Conservation (phyloP, 2,113 vertebrate genomes). For the Gopherus evgoodei region DNA sequence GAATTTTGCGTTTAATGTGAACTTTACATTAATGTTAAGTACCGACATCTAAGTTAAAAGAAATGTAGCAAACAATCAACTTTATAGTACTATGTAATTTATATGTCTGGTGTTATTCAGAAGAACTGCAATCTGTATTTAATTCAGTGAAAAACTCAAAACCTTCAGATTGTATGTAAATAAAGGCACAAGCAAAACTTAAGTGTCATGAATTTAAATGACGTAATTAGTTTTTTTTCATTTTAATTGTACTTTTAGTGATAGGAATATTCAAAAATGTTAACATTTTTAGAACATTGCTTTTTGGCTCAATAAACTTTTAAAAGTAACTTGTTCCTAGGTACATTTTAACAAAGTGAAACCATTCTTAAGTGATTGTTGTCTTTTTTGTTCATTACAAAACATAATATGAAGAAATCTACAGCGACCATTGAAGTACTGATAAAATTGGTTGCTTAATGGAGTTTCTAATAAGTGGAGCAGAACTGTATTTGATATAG, state of each 20-base stretch:
- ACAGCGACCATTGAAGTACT: neutral
- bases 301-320: neutral
- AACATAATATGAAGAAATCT: neutral
- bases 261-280: neutral
- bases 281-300: neutral
- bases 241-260: neutral
- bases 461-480: neutral
- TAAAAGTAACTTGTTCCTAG: neutral
- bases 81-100: neutral
- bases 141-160: neutral
- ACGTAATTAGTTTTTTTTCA: no score
- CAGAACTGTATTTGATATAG: neutral
- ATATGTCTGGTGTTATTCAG: neutral
- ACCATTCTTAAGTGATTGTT: neutral
- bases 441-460: neutral
- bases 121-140: neutral
- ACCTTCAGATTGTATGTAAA: neutral
- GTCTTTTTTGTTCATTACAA: neutral
- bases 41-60: neutral
- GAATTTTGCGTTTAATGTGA: neutral
- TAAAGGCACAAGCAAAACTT: neutral
- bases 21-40: neutral
- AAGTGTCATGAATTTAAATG: neutral
- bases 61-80: neutral
- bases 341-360: neutral